Evolutionary conservation across 1,140 invertebrate species (phyloP).

Genomic region (Steinernema khuongi): DNA sequence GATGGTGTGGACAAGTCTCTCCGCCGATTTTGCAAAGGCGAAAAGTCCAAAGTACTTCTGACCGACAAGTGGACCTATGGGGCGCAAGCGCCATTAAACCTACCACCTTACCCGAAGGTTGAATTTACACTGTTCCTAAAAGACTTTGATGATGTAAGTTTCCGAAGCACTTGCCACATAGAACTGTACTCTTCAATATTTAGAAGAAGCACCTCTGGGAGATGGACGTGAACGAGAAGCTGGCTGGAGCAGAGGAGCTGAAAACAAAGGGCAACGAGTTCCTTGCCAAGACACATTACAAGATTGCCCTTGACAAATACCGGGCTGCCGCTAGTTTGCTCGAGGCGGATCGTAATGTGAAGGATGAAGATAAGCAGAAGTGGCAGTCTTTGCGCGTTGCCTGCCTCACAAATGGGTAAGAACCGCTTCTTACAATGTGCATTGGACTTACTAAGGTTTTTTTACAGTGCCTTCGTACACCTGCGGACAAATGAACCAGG

Average conservation of each 20-base stretch:
- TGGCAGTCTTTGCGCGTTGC: background rate
- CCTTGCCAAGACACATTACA: background rate
- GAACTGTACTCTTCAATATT: background rate
- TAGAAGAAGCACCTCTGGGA: background rate
- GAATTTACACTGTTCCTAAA: conserved; percentile 65
- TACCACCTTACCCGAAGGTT: conserved; percentile 73
- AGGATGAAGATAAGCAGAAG: background rate
- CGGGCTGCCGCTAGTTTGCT: background rate
- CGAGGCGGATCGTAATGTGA: background rate
- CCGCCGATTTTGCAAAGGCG: conserved; percentile 74
- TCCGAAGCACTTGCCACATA: background rate
- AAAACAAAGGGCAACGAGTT: background rate
- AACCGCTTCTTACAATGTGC: background rate
- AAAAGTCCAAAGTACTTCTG: conserved; percentile 73
- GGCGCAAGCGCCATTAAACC: conserved; percentile 69
- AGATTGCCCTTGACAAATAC: background rate
- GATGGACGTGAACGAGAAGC: background rate
- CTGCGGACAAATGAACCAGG: background rate
- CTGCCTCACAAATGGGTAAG: background rate
- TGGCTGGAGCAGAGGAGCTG: background rate
- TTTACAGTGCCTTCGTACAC: background rate
- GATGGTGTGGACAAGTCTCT: conserved; percentile 79
- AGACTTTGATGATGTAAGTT: background rate
- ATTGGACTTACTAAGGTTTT: background rate
- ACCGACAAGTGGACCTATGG: conserved; percentile 76